Evolutionary conservation across 2,797 vertebrate species (phyloP), one percentile per base, ranked within the genome.

Genomic region (Hafferia zeledoni): DNA sequence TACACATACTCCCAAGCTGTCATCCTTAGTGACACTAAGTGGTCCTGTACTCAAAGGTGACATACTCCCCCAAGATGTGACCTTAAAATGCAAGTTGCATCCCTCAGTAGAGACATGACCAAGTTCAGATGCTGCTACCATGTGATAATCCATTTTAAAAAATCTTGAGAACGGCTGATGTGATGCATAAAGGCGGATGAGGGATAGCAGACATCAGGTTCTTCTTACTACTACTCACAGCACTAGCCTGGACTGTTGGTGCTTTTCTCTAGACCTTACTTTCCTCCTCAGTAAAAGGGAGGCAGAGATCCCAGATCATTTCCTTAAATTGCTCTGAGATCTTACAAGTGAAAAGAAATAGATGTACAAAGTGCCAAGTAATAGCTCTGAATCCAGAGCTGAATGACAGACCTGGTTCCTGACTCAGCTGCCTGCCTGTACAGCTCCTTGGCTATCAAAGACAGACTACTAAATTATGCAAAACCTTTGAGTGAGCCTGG

Each of bases 401-500:
- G 64, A 52, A 43, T 86, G 76, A 64, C 80, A 95, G 78, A 82
- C 63, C 35, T 10, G 1, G 57, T 56, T 96, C 71, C 90, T 80
- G 35, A 49, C 60, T 87, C 77, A 85, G 90, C 69, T 79, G 57
- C 81, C 89, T 90, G 89, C 79, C 63, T 47, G 75, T 50, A 59
- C 78, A 94, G 67, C 75, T 90, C 81, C 8, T 12, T 59, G 80
- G 84, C 88, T 91, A 77, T 83, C 95, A 50, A 93, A 90, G 91
- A 83, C 64, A 78, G 91, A 52, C 97, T 98, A 96, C 97, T 99
- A 98, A 98, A 99, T 98, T 98, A 99, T 98, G 98, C 98, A 98
- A 97, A 97, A 98, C 97, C 98, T 98, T 97, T 98, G 98, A 98
- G 97, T 96, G 98, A 98, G 95, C 53, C 97, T 98, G 94, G 97